Evolutionary conservation across 2,888 invertebrate species (phyloP).

Genomic region (Hololepta plana): DNA sequence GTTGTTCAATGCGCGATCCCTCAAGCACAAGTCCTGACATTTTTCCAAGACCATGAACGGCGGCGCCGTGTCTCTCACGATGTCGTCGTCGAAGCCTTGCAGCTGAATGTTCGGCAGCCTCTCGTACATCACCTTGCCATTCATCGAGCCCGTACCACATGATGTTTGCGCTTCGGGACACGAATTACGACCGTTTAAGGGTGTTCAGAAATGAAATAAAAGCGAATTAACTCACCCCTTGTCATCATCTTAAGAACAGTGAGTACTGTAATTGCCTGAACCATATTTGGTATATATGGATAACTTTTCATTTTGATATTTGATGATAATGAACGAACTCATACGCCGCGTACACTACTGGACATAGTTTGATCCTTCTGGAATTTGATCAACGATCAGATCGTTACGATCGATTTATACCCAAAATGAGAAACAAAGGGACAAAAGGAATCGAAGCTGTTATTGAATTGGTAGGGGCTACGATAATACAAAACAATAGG

Average conservation of each 20-base stretch:
- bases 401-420: no score
- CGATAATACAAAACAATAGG: no score
- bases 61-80: slow-evolving; percentile 67
- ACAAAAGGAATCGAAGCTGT: no score
- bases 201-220: no score
- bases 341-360: no score
- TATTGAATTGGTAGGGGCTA: no score
- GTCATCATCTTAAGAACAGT: slow-evolving; percentile 68
- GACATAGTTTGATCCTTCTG: no score
- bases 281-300: slow-evolving; percentile 43
- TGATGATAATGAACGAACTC: no score
- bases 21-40: slow-evolving; percentile 64
- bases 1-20: slow-evolving; percentile 64
- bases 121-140: slow-evolving; percentile 73
- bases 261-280: slow-evolving; percentile 71
- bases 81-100: slow-evolving; percentile 78
- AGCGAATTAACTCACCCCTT: slow-evolving; percentile 44
- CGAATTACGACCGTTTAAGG: no score
- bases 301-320: slow-evolving; percentile 40
- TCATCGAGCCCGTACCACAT: slow-evolving; percentile 66
- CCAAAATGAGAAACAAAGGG: no score
- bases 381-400: no score
- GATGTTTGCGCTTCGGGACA: slow-evolving; percentile 64
- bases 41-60: slow-evolving; percentile 78
- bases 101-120: slow-evolving; percentile 75